Evolutionary conservation across 2,888 invertebrate genomes (phyloP).

Genomic region (Apodemia hepburni): DNA sequence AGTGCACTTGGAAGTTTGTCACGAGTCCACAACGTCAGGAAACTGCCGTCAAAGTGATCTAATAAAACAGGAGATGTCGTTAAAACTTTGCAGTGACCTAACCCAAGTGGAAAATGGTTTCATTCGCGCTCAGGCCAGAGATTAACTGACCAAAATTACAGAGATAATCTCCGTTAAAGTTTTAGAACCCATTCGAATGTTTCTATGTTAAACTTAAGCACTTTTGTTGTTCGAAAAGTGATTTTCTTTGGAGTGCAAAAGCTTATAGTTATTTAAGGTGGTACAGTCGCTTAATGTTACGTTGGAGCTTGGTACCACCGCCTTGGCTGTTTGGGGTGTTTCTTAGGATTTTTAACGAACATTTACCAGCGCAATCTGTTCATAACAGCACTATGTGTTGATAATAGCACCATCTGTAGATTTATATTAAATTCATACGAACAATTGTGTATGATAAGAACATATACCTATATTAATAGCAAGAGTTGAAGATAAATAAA

Average conservation of each 20-base stretch:
- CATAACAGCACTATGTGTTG: no score
- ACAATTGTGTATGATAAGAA: no score
- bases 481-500: no score
- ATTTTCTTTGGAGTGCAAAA: not conserved
- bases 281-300: not conserved
- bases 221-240: not conserved
- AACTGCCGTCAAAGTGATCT: constrained; percentile 15
- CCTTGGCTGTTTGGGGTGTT: no score
- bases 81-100: constrained; percentile 9
- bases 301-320: no score
- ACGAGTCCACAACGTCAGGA: constrained; percentile 21
- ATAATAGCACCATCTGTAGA: no score
- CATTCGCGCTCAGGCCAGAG: not conserved
- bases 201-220: not conserved
- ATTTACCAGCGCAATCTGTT: no score
- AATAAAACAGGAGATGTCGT: constrained; percentile 14
- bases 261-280: not conserved
- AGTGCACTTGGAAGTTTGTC: constrained; percentile 24
- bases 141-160: constrained; percentile 5
- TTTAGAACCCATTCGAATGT: not conserved
- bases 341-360: no score
- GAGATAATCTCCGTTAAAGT: not conserved
- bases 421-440: no score
- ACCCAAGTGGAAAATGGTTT: constrained; percentile 8
- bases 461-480: no score